Conservation (phyloP, 2,888 invertebrate genomes). For the Chloroclystis v-ata region DNA sequence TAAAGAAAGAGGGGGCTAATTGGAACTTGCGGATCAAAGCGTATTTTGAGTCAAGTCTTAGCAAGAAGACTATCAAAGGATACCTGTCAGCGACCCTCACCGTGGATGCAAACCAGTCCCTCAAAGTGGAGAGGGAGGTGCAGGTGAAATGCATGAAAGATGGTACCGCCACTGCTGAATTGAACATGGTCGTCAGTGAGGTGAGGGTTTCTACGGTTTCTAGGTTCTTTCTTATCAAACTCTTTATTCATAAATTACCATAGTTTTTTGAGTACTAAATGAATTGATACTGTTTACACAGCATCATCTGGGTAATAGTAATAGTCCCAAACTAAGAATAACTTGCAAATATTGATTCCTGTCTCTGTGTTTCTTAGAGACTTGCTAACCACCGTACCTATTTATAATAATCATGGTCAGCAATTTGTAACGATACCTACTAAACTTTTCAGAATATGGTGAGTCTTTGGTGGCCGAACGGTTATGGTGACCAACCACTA, state of each 20-base stretch:
- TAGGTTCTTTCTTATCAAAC: too few relatives aligned
- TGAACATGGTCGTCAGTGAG: conserved; percentile 53
- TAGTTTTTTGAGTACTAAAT: too few relatives aligned
- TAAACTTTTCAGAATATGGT: conserved; percentile 59
- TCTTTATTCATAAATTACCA: too few relatives aligned
- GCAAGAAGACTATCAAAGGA: conserved; percentile 40
- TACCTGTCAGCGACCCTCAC: conserved; percentile 46
- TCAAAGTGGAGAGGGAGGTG: conserved; percentile 42
- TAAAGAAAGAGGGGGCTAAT: conserved; percentile 36
- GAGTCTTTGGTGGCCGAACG: conserved; percentile 96
- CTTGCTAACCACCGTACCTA: too few relatives aligned
- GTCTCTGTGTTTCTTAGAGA: too few relatives aligned
- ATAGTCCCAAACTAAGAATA: too few relatives aligned
- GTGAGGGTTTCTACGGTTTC: too few relatives aligned
- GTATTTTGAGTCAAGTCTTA: conserved; percentile 49
- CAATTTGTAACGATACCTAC: too few relatives aligned
- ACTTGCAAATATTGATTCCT: too few relatives aligned
- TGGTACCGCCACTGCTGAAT: conserved; percentile 48
- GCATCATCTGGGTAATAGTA: too few relatives aligned
- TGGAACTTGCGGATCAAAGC: conserved; percentile 54
- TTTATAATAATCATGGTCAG: too few relatives aligned
- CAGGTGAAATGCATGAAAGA: conserved; percentile 39
- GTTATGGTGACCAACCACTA: conserved; percentile 87
- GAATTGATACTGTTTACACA: too few relatives aligned
- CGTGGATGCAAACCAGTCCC: conserved; percentile 49